Percentiles rank a stretch among this genome's conserved stretches.
Conservation (phyloP, 2,113 vertebrate genomes). For the Poecile atricapillus region DNA sequence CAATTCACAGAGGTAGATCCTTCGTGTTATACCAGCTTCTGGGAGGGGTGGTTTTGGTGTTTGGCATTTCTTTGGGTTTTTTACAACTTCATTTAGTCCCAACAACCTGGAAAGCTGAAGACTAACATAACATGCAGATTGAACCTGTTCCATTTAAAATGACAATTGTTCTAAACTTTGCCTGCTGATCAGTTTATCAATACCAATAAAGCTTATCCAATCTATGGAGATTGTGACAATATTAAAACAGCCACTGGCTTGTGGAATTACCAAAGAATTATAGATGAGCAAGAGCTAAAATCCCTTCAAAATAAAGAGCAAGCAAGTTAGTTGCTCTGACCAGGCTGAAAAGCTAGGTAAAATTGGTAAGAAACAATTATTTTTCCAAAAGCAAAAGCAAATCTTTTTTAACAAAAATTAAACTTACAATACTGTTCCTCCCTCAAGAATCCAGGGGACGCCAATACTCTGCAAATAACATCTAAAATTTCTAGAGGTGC, state of each 20-base stretch:
- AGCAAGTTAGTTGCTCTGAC: neutral
- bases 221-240: neutral
- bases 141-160: neutral
- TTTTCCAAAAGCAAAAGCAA: neutral
- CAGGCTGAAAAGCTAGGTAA: neutral
- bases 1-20: neutral
- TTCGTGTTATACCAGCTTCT: neutral
- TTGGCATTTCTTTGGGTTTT: neutral
- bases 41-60: neutral
- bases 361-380: neutral
- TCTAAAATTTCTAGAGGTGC: constrained; percentile 24
- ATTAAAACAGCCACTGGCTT: neutral
- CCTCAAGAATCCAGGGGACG: neutral
- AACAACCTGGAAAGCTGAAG: neutral
- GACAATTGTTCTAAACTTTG: neutral
- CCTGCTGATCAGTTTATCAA: neutral
- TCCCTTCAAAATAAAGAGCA: neutral
- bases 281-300: neutral
- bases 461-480: neutral
- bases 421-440: constrained; percentile 35
- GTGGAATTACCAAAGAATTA: neutral
- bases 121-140: neutral
- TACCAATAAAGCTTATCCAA: neutral
- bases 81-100: neutral
- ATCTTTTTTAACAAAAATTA: neutral